Conservation (phyloP, 2,797 vertebrate species). For the Novumbra hubbsi region DNA sequence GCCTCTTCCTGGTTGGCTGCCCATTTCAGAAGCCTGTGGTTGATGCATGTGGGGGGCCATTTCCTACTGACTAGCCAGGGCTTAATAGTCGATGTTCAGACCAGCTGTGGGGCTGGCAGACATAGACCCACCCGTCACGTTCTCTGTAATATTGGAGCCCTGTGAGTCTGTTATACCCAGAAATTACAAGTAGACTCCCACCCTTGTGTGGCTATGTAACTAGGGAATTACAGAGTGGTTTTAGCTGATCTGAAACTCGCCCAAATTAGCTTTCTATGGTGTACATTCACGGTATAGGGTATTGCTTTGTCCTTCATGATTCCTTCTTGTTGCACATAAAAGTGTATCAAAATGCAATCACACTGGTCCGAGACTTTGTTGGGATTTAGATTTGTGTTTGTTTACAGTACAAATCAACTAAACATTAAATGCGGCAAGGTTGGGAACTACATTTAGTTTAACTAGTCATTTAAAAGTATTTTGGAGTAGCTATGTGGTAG, state of each 20-base stretch:
- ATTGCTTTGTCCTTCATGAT: background rate
- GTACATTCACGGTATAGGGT: background rate
- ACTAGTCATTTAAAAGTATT: too few relatives aligned
- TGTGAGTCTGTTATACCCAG: slow-evolving; percentile 46
- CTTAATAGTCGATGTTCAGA: slow-evolving; percentile 60
- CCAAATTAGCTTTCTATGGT: slow-evolving; percentile 4
- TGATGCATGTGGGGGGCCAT: slow-evolving; percentile 47
- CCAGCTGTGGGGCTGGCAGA: slow-evolving; percentile 23
- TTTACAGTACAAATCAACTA: background rate
- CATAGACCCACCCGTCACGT: slow-evolving; percentile 16
- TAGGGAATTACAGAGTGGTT: slow-evolving; percentile 18
- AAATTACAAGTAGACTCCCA: slow-evolving; percentile 48
- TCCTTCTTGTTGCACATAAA: background rate
- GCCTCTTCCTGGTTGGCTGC: slow-evolving; percentile 58
- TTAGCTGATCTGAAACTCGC: background rate
- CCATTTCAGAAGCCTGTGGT: slow-evolving; percentile 55
- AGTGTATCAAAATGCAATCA: background rate
- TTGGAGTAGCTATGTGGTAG: too few relatives aligned
- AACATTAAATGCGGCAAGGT: background rate
- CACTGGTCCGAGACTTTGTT: background rate
- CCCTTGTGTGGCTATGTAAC: slow-evolving; percentile 52
- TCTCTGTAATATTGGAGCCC: slow-evolving; percentile 55
- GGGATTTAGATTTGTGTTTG: background rate
- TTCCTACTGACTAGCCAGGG: slow-evolving; percentile 19
- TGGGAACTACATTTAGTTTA: too few relatives aligned